A percentile compares a stretch with the other conserved stretches of the same genome.
Conservation (phyloP, 2,113 vertebrate species). For the Pedetes capensis region DNA sequence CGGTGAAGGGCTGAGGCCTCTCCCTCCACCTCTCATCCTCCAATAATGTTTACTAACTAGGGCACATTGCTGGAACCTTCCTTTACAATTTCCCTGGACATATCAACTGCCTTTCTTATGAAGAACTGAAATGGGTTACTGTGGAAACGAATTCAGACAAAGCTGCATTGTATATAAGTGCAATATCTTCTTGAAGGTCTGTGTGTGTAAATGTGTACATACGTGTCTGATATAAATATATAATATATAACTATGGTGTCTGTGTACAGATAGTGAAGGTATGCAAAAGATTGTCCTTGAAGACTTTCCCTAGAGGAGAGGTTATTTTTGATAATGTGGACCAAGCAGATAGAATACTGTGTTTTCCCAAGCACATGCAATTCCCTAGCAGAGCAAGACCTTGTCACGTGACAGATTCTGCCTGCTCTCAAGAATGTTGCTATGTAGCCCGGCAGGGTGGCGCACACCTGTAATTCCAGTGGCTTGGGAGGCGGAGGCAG, state of each 20-base stretch:
- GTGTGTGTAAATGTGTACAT: constrained; percentile 86
- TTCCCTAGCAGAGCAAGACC: background rate
- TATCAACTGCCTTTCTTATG: constrained; percentile 78
- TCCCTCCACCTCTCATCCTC: background rate
- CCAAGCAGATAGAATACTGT: constrained; percentile 34
- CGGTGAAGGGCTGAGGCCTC: background rate
- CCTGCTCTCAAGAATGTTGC: background rate
- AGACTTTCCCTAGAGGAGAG: constrained; percentile 62
- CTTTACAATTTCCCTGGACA: constrained; percentile 38
- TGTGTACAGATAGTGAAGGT: constrained; percentile 75
- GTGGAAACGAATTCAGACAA: constrained; percentile 73
- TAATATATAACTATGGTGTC: constrained; percentile 78
- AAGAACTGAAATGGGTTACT: constrained; percentile 78
- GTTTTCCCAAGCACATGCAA: constrained; percentile 21
- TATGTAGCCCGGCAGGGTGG: too few relatives aligned
- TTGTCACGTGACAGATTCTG: background rate
- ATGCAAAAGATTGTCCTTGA: constrained; percentile 66
- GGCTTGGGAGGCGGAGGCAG: too few relatives aligned
- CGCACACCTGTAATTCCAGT: too few relatives aligned
- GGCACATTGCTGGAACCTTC: constrained; percentile 66
- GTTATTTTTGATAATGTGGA: constrained; percentile 60
- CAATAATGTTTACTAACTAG: constrained; percentile 60
- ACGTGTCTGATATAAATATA: constrained; percentile 81
- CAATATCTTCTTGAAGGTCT: constrained; percentile 85
- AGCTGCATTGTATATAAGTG: constrained; percentile 84